Evolutionary conservation across 2,888 invertebrate genomes (phyloP).

Genomic region (Acanthacorydalis orientalis): DNA sequence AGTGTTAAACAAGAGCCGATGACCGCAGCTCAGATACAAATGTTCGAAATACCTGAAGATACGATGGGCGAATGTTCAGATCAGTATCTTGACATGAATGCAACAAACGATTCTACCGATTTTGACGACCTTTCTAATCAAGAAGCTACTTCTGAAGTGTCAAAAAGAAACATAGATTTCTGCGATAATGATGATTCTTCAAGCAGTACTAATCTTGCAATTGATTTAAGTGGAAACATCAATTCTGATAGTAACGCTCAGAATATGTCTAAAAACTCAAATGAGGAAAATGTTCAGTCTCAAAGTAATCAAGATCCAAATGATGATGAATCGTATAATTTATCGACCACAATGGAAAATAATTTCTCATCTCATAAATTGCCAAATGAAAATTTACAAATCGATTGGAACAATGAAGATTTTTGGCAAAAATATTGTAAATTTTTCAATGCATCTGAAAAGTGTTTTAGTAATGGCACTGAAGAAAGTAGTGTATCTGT

Average conservation of each 20-base stretch:
- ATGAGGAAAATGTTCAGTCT: constrained; percentile 8
- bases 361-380: not conserved
- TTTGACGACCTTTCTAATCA: not conserved
- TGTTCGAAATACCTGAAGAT: not conserved
- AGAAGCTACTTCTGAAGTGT: not conserved
- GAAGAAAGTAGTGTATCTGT: constrained; percentile 11
- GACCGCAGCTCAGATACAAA: not conserved
- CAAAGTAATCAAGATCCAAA: not conserved
- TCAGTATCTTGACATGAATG: not conserved
- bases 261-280: not conserved
- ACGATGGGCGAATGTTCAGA: not conserved
- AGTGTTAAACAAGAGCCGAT: not conserved
- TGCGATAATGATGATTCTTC: not conserved
- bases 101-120: not conserved
- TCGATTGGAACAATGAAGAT: constrained; percentile 27
- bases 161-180: not conserved
- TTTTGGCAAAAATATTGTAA: constrained; percentile 38
- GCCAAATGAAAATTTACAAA: not conserved
- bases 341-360: too few relatives aligned
- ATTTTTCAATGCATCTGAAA: constrained; percentile 25
- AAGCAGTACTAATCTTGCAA: constrained; percentile 15
- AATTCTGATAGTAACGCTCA: not conserved
- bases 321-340: constrained; percentile 3
- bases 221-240: constrained; percentile 19
- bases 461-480: constrained; percentile 15